Evolutionary conservation across 1,140 invertebrate genomes (phyloP).

Genomic region (Steinernema khuongi): DNA sequence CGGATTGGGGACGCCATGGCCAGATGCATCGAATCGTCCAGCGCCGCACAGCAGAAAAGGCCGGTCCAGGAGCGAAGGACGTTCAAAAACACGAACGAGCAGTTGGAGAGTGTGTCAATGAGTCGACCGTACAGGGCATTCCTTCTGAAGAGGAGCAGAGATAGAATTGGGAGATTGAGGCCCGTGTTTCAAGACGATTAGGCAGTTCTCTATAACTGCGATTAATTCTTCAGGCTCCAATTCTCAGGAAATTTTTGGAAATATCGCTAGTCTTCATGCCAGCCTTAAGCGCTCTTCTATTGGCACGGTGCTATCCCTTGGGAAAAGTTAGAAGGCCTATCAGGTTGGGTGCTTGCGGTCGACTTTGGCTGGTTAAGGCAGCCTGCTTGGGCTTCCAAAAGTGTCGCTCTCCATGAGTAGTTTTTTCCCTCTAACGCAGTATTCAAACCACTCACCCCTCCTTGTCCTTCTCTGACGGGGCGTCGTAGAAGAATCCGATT

Average conservation of each 20-base stretch:
- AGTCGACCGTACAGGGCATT: background rate
- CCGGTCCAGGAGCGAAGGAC: constrained; percentile 11
- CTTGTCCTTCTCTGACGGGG: constrained; percentile 2
- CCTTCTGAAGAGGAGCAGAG: background rate
- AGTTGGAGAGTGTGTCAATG: background rate
- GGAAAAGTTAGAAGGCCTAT: too few species aligned
- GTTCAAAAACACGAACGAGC: background rate
- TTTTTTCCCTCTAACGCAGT: background rate
- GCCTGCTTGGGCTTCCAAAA: background rate
- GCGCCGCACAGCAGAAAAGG: constrained; percentile 5
- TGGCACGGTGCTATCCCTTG: too few species aligned
- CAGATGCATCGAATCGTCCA: background rate
- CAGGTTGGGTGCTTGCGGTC: too few species aligned
- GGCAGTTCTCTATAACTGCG: too few species aligned
- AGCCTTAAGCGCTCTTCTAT: too few species aligned
- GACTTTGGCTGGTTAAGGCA: too few species aligned
- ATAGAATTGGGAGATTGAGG: constrained; percentile 30
- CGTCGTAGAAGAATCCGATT: constrained; percentile 29
- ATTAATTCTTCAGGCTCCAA: too few species aligned
- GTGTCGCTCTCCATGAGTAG: background rate
- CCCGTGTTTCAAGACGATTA: too few species aligned
- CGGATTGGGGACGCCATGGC: constrained; percentile 14
- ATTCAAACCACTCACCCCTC: background rate
- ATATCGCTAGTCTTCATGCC: too few species aligned
- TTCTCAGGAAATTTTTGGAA: too few species aligned